Base-by-base conservation (phyloP, 2,888 invertebrate species). In the Hedychridium roseum region DNA sequence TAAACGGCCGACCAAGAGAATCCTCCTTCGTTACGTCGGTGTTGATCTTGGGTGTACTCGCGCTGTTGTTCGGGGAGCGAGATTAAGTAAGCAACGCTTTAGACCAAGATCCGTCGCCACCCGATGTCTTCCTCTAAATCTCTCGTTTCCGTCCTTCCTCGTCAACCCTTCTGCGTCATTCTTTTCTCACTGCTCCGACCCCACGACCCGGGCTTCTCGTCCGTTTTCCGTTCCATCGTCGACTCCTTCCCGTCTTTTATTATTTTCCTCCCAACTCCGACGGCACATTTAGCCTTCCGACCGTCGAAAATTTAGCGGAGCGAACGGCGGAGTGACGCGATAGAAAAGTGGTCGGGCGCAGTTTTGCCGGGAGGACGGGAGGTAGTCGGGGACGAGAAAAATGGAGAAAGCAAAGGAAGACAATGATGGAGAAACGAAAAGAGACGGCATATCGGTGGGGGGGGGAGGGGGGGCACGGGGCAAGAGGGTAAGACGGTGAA, bases 21-120 rank as follows among this genome's bases (percentile, higher is more conserved):
- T 52, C 51, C 45, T 44, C 37, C 48, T 52, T 55, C 60, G 40
- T 60, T 60, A 57, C 44, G 43, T 30, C 20, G 45, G 48, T 54
- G 60, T 44, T 57, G 59, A 57, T 59, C 59, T 47, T 42, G 54
- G 20, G 20, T 32, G 54, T 41, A 40, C 49, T 39, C 42, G 30
- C 31, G 11, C 16, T 16, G 18, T 30, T n/a, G n/a, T n/a, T n/a
- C n/a, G n/a, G n/a, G n/a, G n/a, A n/a, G n/a, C n/a, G n/a, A n/a
- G n/a, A n/a, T n/a, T n/a, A n/a, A n/a, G n/a, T n/a, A n/a, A 5
- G 30, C 43, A 28, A 28, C 18, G 35, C 44, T 28, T 31, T 32
- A 12, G 44, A 16, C 23, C 40, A 34, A 45, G 27, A 9, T 27
- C 9, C 27, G n/a, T 27, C 12, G 27, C n/a, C 3, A 11, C 12